Evolutionary conservation across 2,888 invertebrate genomes (phyloP).

Genomic region (Platycheirus rosarum): DNA sequence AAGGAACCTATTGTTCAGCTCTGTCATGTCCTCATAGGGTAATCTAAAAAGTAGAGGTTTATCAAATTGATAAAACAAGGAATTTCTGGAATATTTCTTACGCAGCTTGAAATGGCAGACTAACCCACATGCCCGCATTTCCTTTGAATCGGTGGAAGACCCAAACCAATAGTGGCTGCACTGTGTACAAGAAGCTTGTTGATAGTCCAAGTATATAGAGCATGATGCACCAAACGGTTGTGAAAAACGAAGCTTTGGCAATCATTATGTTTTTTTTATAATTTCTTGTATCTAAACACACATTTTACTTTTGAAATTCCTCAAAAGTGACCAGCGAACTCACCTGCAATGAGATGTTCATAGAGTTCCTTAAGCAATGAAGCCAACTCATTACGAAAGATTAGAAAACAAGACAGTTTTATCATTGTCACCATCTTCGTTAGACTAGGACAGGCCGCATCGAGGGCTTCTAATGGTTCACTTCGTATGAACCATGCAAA

Average conservation of each 20-base stretch:
- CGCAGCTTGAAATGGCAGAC: conserved; percentile 55
- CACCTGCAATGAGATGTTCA: conserved; percentile 34
- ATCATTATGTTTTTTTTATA: conserved; percentile 6
- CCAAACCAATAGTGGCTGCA: conserved; percentile 40
- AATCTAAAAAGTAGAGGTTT: conserved; percentile 12
- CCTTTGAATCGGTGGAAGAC: conserved; percentile 7
- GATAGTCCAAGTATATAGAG: conserved; percentile 25
- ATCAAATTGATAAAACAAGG: neutral
- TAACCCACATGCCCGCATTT: conserved; percentile 34
- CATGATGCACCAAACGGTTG: conserved; percentile 12
- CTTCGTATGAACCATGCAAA: conserved; percentile 40
- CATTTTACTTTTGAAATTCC: too few relatives aligned
- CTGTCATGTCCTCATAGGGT: conserved; percentile 56
- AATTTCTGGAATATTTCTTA: conserved; percentile 1
- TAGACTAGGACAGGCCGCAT: conserved; percentile 37
- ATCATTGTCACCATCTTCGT: conserved; percentile 50
- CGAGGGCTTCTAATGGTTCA: conserved; percentile 25
- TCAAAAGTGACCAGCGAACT: neutral
- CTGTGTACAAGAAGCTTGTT: conserved; percentile 10
- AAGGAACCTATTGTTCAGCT: conserved; percentile 19
- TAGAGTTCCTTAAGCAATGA: conserved; percentile 21
- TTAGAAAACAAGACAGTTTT: conserved; percentile 39
- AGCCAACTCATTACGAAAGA: conserved; percentile 41
- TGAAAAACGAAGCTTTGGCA: conserved; percentile 13
- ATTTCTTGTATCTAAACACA: neutral